Evolutionary conservation across 2,888 invertebrate species (phyloP).

Genomic region (Dione juno): DNA sequence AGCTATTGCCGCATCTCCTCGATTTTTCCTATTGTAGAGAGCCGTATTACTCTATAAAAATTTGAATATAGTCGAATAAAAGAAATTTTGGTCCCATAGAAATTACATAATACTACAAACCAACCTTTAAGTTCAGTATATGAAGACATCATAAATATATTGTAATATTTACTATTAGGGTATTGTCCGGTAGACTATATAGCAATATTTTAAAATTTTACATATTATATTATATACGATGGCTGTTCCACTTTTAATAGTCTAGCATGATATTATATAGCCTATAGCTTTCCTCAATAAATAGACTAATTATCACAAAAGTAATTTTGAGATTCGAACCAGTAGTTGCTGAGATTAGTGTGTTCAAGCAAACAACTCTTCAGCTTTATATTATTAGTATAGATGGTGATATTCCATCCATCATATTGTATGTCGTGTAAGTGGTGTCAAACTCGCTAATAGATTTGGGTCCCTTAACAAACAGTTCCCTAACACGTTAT

Average conservation of each 20-base stretch:
- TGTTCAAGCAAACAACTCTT: too few species aligned
- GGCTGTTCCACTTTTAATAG: too few species aligned
- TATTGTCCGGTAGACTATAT: not conserved
- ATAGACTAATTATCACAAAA: too few species aligned
- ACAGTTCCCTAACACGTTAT: conserved; percentile 68
- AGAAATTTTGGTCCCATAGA: conserved; percentile 71
- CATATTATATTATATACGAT: conserved; percentile 9
- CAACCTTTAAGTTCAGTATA: conserved; percentile 22
- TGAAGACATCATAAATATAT: conserved; percentile 12
- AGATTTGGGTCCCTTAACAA: conserved; percentile 69
- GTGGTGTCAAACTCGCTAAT: conserved; percentile 56
- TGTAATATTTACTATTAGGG: too few species aligned
- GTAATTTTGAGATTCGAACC: too few species aligned
- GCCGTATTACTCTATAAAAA: conserved; percentile 67
- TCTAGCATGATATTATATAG: too few species aligned
- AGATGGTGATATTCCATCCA: not conserved
- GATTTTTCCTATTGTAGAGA: conserved; percentile 76
- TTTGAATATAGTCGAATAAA: conserved; percentile 80
- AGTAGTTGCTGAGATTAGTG: too few species aligned
- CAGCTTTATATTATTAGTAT: too few species aligned
- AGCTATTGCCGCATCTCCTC: conserved; percentile 78
- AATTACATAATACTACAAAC: conserved; percentile 56
- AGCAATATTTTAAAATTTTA: not conserved
- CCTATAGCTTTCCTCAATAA: too few species aligned
- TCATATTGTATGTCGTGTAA: conserved; percentile 25